Base-by-base conservation (phyloP, 2,797 vertebrate species). In the Pelodytes ibericus region DNA sequence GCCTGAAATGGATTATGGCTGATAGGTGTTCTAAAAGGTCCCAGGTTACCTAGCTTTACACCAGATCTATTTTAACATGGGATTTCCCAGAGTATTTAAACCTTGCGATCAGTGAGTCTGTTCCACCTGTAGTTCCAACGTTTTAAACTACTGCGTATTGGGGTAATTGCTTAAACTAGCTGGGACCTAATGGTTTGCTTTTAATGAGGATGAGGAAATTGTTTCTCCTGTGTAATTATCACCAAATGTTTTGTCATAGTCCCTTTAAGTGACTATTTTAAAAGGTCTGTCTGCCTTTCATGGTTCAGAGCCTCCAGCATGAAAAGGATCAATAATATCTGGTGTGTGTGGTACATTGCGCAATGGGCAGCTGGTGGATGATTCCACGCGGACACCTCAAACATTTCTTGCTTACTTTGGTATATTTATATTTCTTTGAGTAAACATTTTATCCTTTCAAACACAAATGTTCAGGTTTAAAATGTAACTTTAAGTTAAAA, bases 151-250 rank as follows among this genome's bases (percentile, higher is more conserved):
- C 60, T 2, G 18, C 15, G 8, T 15, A 6, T 41, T 44, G 49
- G 18, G 47, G 47, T 62, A 33, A 59, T 57, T 18, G 29, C 44
- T 56, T 49, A 27, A 56, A 7, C 18, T 24, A 47, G 36, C 44
- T 72, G 7, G 44, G 26, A 24, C 56, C 15, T 36, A 0, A 27
- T 59, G 18, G 33, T 33, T 56, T 64, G 25, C 27, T 44, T 9
- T 63, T 71, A 72, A 71, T 58, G 51, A 77, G 68, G 61, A 75
- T 68, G 53, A 60, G 72, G 73, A 75, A 75, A 60, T 69, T 53
- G 30, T 67, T 58, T 20, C 49, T 71, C 47, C 62, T 53, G 29
- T 68, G 56, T 72, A 65, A 77, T 72, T 72, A 49, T 59, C 60
- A 47, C 70, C 70, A 72, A 77, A 71, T 59, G 75, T 72, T 64